phyloP scores from a whole-genome alignment of 1,140 invertebrate genomes.

The Venustaconcha ellipsiformis region DNA sequence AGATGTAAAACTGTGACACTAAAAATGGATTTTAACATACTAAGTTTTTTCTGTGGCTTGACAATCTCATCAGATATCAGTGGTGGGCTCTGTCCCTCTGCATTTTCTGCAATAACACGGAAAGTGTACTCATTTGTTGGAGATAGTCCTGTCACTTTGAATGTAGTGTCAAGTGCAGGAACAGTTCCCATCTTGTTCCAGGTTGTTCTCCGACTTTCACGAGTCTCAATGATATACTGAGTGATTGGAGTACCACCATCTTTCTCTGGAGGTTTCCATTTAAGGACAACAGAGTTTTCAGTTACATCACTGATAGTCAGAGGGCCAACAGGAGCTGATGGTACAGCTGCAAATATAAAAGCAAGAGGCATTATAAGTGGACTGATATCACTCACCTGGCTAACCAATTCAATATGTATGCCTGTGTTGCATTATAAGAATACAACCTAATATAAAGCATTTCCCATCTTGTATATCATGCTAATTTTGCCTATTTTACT shows the following conservation, averaged over 20 bases:
- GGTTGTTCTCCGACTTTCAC: slow-evolving; percentile 79
- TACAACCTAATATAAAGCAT: no score
- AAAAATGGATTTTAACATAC: slow-evolving; percentile 27
- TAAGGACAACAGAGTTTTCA: slow-evolving; percentile 87
- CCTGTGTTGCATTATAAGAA: no score
- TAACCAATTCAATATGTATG: neutral
- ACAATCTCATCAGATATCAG: slow-evolving; percentile 84
- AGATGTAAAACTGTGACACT: no score
- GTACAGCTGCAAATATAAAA: slow-evolving; percentile 83
- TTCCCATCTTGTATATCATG: no score
- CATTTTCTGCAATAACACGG: slow-evolving; percentile 88
- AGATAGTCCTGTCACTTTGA: slow-evolving; percentile 78
- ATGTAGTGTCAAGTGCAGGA: slow-evolving; percentile 63
- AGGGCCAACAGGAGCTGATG: slow-evolving; percentile 64
- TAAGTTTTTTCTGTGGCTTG: slow-evolving; percentile 48
- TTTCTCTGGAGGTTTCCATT: slow-evolving; percentile 89
- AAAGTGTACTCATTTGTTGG: slow-evolving; percentile 92
- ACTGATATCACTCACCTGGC: neutral
- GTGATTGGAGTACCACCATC: slow-evolving; percentile 94
- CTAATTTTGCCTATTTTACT: no score
- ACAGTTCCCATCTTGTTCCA: slow-evolving; percentile 84
- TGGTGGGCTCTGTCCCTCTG: slow-evolving; percentile 79
- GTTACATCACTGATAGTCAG: slow-evolving; percentile 89
- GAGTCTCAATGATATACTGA: slow-evolving; percentile 95
- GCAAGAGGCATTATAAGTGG: no score